Evolutionary conservation across 2,888 invertebrate species (phyloP).

Genomic region (Odontocerum albicorne): DNA sequence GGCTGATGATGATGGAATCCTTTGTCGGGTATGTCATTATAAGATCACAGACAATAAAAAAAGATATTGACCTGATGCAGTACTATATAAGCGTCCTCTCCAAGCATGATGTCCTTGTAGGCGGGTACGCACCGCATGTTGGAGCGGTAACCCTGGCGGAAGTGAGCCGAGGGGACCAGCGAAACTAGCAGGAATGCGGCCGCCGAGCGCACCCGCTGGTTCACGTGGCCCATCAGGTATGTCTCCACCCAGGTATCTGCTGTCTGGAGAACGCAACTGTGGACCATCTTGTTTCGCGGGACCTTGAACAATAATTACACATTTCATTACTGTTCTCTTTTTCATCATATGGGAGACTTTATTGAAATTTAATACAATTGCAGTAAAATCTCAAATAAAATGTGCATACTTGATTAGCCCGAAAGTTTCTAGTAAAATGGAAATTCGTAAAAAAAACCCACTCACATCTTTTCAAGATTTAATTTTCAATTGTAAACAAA

Average conservation of each 20-base stretch:
- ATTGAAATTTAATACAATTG: too few species aligned
- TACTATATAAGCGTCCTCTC: conserved; percentile 57
- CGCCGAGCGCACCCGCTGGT: conserved; percentile 82
- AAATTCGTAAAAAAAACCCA: too few species aligned
- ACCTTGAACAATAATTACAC: conserved; percentile 47
- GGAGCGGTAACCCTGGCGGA: conserved; percentile 80
- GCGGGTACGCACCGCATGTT: conserved; percentile 42
- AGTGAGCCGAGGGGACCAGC: conserved; percentile 87
- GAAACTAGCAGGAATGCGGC: conserved; percentile 89
- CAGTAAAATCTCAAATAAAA: too few species aligned
- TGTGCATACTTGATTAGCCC: too few species aligned
- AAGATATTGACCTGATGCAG: conserved; percentile 50
- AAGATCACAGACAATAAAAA: too few species aligned
- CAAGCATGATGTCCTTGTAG: conserved; percentile 45
- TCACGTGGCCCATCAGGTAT: conserved; percentile 81
- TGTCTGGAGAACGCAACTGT: conserved; percentile 90
- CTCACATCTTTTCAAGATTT: too few species aligned
- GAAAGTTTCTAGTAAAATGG: too few species aligned
- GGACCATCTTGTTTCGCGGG: conserved; percentile 86
- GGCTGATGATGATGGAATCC: too few species aligned
- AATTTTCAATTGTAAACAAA: too few species aligned
- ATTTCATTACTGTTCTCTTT: neutral
- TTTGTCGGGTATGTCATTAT: too few species aligned
- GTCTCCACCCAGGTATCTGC: conserved; percentile 90
- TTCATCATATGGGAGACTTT: too few species aligned